Percentiles rank a stretch among this genome's conserved stretches.
phyloP scores from a whole-genome alignment of 53 echinoderm and acorn worm species.

The Paracentrotus lividus region DNA sequence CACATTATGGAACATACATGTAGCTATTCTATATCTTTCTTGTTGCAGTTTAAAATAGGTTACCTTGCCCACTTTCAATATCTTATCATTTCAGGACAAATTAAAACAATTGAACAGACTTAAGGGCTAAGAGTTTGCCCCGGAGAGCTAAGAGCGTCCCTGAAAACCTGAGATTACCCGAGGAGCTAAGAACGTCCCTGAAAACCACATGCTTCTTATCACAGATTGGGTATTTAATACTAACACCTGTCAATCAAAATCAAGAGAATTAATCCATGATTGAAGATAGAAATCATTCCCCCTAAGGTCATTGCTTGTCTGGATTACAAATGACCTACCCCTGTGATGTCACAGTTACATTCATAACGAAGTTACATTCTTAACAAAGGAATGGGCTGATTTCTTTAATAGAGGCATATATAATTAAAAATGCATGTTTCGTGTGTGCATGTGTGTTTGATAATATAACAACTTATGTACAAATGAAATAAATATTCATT shows the following conservation, averaged over 20 bases:
- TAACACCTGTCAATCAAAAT: slow-evolving; percentile 45
- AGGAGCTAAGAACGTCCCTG: neutral
- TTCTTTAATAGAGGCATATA: no score
- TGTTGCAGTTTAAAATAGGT: no score
- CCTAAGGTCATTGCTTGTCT: neutral
- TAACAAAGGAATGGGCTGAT: neutral
- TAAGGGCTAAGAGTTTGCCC: neutral
- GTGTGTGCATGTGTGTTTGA: no score
- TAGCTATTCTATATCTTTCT: no score
- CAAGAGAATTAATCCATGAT: neutral
- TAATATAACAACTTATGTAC: no score
- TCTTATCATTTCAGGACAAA: slow-evolving; percentile 25
- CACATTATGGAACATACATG: no score
- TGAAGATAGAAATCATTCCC: slow-evolving; percentile 26
- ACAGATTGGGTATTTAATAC: neutral
- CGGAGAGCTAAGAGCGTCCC: neutral
- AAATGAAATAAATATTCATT: no score
- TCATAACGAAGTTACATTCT: neutral
- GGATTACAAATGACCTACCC: neutral
- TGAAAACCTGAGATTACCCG: no score
- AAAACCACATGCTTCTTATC: slow-evolving; percentile 7
- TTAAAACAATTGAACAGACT: neutral
- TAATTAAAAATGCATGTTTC: no score
- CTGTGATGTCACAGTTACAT: neutral
- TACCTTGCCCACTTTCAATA: no score